Conservation (phyloP, 2,113 vertebrate species). For the Antigone vipio region DNA sequence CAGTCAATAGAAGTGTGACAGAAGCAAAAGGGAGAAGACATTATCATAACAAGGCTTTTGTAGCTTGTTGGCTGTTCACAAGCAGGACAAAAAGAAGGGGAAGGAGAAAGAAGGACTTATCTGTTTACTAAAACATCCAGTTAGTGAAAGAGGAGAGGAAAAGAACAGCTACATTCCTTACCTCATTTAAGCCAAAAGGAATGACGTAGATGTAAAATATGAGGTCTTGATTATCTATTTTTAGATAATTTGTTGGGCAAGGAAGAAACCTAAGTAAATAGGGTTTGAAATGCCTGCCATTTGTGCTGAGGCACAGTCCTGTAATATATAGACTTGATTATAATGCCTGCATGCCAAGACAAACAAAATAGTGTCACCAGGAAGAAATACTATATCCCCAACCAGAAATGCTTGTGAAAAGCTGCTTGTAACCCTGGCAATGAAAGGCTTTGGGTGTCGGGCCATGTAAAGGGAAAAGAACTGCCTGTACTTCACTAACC, state of each 20-base stretch:
- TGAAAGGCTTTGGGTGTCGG: slow-evolving; percentile 48
- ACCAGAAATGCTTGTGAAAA: slow-evolving; percentile 66
- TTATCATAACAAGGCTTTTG: neutral
- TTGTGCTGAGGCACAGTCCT: slow-evolving; percentile 26
- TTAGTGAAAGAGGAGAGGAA: neutral
- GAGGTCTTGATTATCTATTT: slow-evolving; percentile 65
- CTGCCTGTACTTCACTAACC: slow-evolving; percentile 64
- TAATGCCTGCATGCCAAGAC: slow-evolving; percentile 61
- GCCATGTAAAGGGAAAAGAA: slow-evolving; percentile 41
- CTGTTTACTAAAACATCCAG: neutral
- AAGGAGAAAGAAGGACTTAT: neutral
- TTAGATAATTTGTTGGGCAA: slow-evolving; percentile 62
- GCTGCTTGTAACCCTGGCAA: slow-evolving; percentile 73
- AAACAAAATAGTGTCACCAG: slow-evolving; percentile 67
- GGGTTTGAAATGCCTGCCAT: slow-evolving; percentile 57
- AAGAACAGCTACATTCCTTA: neutral
- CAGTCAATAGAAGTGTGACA: neutral
- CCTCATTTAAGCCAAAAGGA: slow-evolving; percentile 8
- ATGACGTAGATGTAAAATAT: slow-evolving; percentile 40
- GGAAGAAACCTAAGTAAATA: slow-evolving; percentile 66
- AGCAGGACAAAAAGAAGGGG: neutral
- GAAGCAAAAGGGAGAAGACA: neutral
- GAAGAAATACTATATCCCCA: slow-evolving; percentile 74
- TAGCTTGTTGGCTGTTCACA: neutral
- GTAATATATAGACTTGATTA: slow-evolving; percentile 67